phyloP scores from a whole-genome alignment of 2,888 invertebrate genomes.

The Teinopalpus imperialis region DNA sequence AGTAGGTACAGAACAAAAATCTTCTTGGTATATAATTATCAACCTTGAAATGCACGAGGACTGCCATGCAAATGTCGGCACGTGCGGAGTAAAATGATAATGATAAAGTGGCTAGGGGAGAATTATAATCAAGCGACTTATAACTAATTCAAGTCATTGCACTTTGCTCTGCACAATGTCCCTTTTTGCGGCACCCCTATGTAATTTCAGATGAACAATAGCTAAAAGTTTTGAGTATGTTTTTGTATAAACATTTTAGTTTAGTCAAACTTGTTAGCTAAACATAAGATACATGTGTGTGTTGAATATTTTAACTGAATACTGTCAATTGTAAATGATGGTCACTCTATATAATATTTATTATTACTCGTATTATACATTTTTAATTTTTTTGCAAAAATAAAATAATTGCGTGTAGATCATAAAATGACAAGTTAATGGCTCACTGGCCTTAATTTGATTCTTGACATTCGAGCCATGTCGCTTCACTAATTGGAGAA shows the following conservation, averaged over 20 bases:
- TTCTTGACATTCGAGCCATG: neutral
- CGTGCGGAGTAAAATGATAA: conserved; percentile 77
- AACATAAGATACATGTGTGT: neutral
- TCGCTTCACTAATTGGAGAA: conserved; percentile 2
- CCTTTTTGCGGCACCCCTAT: conserved; percentile 66
- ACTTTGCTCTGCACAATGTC: conserved; percentile 62
- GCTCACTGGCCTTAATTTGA: too few relatives aligned
- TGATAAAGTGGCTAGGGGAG: conserved; percentile 77
- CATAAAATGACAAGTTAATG: too few relatives aligned
- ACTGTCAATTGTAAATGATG: too few relatives aligned
- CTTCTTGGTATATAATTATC: conserved; percentile 61
- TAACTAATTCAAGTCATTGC: conserved; percentile 79
- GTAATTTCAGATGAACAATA: conserved; percentile 27
- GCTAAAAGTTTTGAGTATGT: conserved; percentile 48
- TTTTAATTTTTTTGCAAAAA: too few relatives aligned
- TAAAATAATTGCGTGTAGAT: too few relatives aligned
- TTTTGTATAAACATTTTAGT: conserved; percentile 60
- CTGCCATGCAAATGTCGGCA: conserved; percentile 59
- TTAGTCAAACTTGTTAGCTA: conserved; percentile 25
- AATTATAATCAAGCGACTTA: conserved; percentile 75
- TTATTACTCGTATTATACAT: too few relatives aligned
- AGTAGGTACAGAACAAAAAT: conserved; percentile 48
- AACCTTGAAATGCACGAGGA: conserved; percentile 72
- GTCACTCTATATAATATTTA: too few relatives aligned
- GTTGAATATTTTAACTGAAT: too few relatives aligned